Evolutionary conservation across 2,113 vertebrate species (phyloP), one percentile per base, ranked within the genome.

Genomic region (human (Homo sapiens)): DNA sequence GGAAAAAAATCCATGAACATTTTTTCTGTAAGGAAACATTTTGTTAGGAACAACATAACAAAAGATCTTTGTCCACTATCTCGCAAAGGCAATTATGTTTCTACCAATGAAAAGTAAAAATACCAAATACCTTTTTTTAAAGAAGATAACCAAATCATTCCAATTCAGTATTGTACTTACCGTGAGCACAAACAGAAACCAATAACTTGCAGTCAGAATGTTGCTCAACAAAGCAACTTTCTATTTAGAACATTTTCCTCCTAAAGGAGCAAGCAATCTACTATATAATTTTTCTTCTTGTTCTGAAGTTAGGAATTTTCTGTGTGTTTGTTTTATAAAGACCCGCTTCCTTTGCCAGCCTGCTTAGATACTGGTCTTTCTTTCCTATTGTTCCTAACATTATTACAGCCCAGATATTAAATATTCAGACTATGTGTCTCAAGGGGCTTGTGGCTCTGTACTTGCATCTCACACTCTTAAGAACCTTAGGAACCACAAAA

Each of bases 11-110:
- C 11, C 59, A 89, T 86, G 38, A 95, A 90, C 17, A 8, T 13
- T 79, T 32, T 57, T 89, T 94, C 50, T 40, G 55, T 68, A 90
- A 88, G 89, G 17, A 89, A 97, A 92, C 25, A 90, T 85, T 92
- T 55, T 96, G 27, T 96, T 89, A 96, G 43, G 30, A 97, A 66
- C 48, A 94, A 93, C 66, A 96, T 86, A 40, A 80, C 11, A 76
- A 93, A 93, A 92, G 30, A 68, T 55, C 94, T 9, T 68, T 82
- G n/a, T 43, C 83, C 93, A 92, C 43, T 87, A 38, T 86, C 75
- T 93, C 86, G 81, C 75, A 83, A 32, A 66, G 35, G 20, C 20
- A 80, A 91, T 72, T 83, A 45, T 25, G 23, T 78, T 90, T 76
- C 50, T 70, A 87, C 32, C 43, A 73, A 95, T 48, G 17, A 84